Percentiles rank a stretch among this genome's conserved stretches.
These are phyloP conservation scores for Ips nitidus DNA, from an alignment of 1,140 invertebrate species.

Conservation along the genomic window DNA sequence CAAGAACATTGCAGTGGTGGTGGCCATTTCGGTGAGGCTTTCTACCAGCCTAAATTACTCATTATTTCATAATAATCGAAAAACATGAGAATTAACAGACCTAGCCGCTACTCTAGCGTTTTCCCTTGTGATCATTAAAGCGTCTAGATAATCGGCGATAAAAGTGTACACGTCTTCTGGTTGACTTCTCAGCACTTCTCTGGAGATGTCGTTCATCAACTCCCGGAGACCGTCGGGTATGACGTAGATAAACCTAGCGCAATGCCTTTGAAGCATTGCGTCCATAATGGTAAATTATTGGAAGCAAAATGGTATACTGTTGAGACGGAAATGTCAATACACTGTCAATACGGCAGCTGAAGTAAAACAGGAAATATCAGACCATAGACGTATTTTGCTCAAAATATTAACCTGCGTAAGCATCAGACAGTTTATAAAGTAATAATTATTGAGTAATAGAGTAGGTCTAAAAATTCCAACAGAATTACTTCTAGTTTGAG, in stretches of 20 bases:
- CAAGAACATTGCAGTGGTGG: constrained; percentile 53
- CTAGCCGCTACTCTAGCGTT: constrained; percentile 51
- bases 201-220: constrained; percentile 67
- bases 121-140: constrained; percentile 67
- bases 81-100: neutral
- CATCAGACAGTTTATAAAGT: no score
- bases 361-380: no score
- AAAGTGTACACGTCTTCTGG: constrained; percentile 64
- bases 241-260: constrained; percentile 49
- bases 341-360: no score
- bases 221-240: constrained; percentile 67
- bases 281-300: constrained; percentile 42
- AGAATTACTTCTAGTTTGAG: no score
- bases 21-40: constrained; percentile 52
- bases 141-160: constrained; percentile 69
- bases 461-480: no score
- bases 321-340: no score
- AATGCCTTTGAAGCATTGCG: constrained; percentile 47
- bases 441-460: no score
- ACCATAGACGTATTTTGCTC: no score
- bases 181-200: constrained; percentile 67
- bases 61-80: neutral
- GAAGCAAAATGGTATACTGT: no score
- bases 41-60: constrained; percentile 51
- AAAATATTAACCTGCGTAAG: no score